These are phyloP conservation scores for Epinephelus moara DNA, from an alignment of 2,113 vertebrate genomes.

Conservation along the genomic window DNA sequence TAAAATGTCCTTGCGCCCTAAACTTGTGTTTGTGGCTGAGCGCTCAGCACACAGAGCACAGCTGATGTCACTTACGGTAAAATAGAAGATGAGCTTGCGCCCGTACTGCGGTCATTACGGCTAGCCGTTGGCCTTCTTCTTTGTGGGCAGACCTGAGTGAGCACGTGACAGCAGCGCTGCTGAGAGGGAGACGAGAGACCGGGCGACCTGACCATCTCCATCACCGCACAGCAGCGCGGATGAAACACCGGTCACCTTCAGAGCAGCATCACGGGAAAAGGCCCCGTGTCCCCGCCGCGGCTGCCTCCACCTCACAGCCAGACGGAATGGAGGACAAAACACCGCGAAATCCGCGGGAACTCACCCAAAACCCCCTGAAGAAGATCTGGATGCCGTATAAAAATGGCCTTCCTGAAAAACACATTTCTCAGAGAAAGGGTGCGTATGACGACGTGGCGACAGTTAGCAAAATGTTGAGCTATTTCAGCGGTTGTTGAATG, in stretches of 20 bases:
- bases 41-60: neutral
- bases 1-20: too few relatives aligned
- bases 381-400: constrained; percentile 95
- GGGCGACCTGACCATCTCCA: neutral
- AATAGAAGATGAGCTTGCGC: neutral
- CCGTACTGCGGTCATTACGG: constrained; percentile 27
- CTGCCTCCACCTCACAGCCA: constrained; percentile 24
- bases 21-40: neutral
- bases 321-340: constrained; percentile 68
- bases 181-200: neutral
- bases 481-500: neutral
- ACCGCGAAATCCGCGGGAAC: constrained; percentile 82
- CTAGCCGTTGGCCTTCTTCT: too few relatives aligned
- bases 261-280: constrained; percentile 69
- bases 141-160: neutral
- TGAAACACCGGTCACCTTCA: constrained; percentile 76
- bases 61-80: constrained; percentile 8
- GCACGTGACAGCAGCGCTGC: constrained; percentile 48
- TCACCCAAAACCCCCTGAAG: constrained; percentile 93
- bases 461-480: neutral
- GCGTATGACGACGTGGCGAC: constrained; percentile 68
- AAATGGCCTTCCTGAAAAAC: constrained; percentile 90
- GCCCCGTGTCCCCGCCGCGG: constrained; percentile 52
- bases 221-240: constrained; percentile 39
- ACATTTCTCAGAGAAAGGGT: constrained; percentile 91